Percentiles rank a stretch among this genome's conserved stretches.
Evolutionary conservation across 2,113 vertebrate species (phyloP).

Genomic region (Clarias gariepinus): DNA sequence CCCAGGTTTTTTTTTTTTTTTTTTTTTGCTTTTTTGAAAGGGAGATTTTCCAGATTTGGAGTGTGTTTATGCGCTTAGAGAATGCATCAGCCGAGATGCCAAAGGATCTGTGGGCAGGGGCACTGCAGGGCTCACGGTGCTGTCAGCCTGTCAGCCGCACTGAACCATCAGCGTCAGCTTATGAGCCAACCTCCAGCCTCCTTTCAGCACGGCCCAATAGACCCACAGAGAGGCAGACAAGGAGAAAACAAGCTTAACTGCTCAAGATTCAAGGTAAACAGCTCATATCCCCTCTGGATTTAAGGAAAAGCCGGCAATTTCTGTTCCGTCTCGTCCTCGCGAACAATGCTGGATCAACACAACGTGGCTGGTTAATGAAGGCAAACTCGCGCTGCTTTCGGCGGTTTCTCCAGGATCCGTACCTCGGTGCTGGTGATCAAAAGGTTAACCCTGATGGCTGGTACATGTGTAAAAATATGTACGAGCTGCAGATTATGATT

Average conservation of each 20-base stretch:
- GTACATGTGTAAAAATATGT: slow-evolving; percentile 6
- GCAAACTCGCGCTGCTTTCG: slow-evolving; percentile 42
- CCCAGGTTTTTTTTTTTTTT: background rate
- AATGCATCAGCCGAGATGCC: slow-evolving; percentile 29
- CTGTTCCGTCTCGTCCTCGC: slow-evolving; percentile 53
- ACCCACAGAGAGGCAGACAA: slow-evolving; percentile 54
- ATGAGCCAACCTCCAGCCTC: slow-evolving; percentile 49
- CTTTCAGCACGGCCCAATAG: slow-evolving; percentile 51
- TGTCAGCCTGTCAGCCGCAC: slow-evolving; percentile 50
- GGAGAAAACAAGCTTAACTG: slow-evolving; percentile 58
- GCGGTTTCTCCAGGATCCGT: background rate
- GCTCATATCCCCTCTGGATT: slow-evolving; percentile 61
- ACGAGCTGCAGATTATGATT: background rate
- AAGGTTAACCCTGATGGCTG: slow-evolving; percentile 28
- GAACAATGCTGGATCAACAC: slow-evolving; percentile 55
- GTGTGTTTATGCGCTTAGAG: slow-evolving; percentile 31
- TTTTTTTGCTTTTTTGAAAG: background rate
- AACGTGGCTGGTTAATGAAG: slow-evolving; percentile 47
- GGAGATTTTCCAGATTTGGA: slow-evolving; percentile 20
- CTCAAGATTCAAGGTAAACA: slow-evolving; percentile 63
- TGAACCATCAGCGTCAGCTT: slow-evolving; percentile 46
- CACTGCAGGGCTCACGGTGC: slow-evolving; percentile 22
- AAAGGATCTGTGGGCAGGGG: slow-evolving; percentile 14
- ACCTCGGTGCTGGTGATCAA: slow-evolving; percentile 17
- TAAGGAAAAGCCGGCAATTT: slow-evolving; percentile 58